Evolutionary conservation across 2,797 vertebrate species (phyloP).

Genomic region (Hippoglossus hippoglossus): DNA sequence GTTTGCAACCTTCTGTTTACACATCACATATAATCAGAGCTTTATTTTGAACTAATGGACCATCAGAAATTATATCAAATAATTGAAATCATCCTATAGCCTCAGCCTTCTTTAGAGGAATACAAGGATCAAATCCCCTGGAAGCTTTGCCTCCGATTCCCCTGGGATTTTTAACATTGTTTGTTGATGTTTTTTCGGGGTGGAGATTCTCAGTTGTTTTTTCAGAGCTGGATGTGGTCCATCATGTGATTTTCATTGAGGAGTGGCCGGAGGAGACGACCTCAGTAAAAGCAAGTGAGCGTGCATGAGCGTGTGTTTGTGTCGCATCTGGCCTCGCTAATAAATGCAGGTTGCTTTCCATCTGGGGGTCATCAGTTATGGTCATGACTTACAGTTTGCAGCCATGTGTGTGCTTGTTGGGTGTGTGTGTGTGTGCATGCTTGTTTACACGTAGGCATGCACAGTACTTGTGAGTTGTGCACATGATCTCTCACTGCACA

Average conservation of each 20-base stretch:
- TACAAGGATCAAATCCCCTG: constrained; percentile 49
- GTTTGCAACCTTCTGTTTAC: constrained; percentile 76
- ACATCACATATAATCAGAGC: constrained; percentile 69
- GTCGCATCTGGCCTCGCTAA: constrained; percentile 65
- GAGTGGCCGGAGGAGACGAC: constrained; percentile 58
- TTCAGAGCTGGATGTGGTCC: constrained; percentile 56
- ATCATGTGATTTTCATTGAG: constrained; percentile 75
- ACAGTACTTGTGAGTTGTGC: constrained; percentile 15
- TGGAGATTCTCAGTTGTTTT: constrained; percentile 46
- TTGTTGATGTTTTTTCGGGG: constrained; percentile 68
- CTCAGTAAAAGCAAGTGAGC: constrained; percentile 43
- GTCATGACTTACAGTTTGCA: constrained; percentile 38
- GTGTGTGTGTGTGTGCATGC: neutral
- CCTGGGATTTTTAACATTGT: constrained; percentile 45
- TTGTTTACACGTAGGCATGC: constrained; percentile 6
- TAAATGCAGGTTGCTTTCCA: constrained; percentile 67
- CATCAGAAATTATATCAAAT: constrained; percentile 82
- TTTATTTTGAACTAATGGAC: constrained; percentile 84
- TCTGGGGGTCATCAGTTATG: constrained; percentile 58
- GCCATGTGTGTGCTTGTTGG: constrained; percentile 7
- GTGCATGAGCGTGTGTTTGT: constrained; percentile 43
- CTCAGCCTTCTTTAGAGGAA: constrained; percentile 44
- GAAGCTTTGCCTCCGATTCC: constrained; percentile 50
- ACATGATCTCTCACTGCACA: constrained; percentile 8
- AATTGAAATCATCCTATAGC: constrained; percentile 76